phyloP scores from a whole-genome alignment of 2,888 invertebrate genomes.

The Cephus rjabovi region DNA sequence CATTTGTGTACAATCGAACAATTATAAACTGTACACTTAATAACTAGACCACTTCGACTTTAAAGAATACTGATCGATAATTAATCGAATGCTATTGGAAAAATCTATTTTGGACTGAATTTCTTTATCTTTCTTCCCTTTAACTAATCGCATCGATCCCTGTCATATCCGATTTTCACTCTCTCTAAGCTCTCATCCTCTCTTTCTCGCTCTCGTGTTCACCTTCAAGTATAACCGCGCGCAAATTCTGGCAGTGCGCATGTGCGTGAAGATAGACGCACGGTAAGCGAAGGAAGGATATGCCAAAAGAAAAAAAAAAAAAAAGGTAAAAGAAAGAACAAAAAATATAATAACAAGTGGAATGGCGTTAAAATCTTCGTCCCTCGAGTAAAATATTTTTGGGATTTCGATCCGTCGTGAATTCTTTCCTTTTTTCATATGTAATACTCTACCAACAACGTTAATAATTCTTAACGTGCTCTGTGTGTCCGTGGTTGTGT shows the following conservation, averaged over 20 bases:
- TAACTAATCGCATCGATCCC: not conserved
- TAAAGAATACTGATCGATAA: not conserved
- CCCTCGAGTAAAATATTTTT: not conserved
- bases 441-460: slow-evolving; percentile 11
- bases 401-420: slow-evolving; percentile 1
- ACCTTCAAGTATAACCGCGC: not conserved
- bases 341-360: slow-evolving; percentile 32
- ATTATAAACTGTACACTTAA: slow-evolving; percentile 1
- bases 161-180: not conserved
- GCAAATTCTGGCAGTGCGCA: not conserved
- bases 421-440: not conserved
- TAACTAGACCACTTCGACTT: not conserved
- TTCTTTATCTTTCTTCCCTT: not conserved
- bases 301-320: not conserved
- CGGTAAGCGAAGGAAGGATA: not conserved
- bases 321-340: not conserved
- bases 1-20: slow-evolving; percentile 13
- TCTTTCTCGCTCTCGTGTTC: not conserved
- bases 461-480: slow-evolving; percentile 40
- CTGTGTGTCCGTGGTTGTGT: slow-evolving; percentile 35
- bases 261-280: not conserved
- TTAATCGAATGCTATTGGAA: not conserved
- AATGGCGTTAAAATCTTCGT: slow-evolving; percentile 41
- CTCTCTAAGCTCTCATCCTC: not conserved
- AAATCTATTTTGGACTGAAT: not conserved